Percentiles rank a stretch among this genome's conserved stretches.
These are phyloP conservation scores for Aleiodes leptofemur DNA, from an alignment of 2,888 invertebrate genomes.

Conservation along the genomic window DNA sequence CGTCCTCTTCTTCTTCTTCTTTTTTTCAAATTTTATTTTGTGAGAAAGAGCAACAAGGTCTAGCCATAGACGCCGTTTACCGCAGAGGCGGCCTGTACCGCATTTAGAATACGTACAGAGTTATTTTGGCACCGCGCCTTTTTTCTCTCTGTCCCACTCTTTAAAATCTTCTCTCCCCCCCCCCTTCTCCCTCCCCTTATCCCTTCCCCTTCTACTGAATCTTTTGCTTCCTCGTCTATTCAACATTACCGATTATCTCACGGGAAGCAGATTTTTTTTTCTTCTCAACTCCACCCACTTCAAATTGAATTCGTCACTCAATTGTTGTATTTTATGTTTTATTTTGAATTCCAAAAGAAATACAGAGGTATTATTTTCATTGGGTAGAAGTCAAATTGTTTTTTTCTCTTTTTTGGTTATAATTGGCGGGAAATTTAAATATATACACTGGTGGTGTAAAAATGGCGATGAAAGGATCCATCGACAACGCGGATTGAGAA, in stretches of 20 bases:
- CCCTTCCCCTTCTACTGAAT: conserved; percentile 45
- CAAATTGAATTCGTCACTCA: neutral
- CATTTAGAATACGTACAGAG: conserved; percentile 71
- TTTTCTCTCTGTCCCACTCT: conserved; percentile 45
- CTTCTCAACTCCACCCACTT: neutral
- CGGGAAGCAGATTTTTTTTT: neutral
- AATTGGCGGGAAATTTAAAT: no score
- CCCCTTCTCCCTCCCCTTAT: conserved; percentile 14
- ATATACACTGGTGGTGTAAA: no score
- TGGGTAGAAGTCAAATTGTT: neutral
- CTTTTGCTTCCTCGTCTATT: conserved; percentile 32
- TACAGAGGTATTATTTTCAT: no score
- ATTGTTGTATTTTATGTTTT: no score
- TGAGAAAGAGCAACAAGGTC: conserved; percentile 17
- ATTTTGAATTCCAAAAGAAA: no score
- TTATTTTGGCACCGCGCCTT: conserved; percentile 69
- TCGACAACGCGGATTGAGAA: conserved; percentile 1
- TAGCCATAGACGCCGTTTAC: conserved; percentile 55
- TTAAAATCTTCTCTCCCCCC: conserved; percentile 60
- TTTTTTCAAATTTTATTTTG: no score
- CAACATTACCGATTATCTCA: conserved; percentile 36
- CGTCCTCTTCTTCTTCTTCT: neutral
- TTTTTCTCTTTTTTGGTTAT: no score
- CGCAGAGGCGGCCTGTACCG: conserved; percentile 66
- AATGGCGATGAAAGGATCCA: neutral